These are phyloP conservation scores for Eupithecia pulchellata DNA, from an alignment of 2,888 invertebrate genomes.

Conservation along the genomic window DNA sequence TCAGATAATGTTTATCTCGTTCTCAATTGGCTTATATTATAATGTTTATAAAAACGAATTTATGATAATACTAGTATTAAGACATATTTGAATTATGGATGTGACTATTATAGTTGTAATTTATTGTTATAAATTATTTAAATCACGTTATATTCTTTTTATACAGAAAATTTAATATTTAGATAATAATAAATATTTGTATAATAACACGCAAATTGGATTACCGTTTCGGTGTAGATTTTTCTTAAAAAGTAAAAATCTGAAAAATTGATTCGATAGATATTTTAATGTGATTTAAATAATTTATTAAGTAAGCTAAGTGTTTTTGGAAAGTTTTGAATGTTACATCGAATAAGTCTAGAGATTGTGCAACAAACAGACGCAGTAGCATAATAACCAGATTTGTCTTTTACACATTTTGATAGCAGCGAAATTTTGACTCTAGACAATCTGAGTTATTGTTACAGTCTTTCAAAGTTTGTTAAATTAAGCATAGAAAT, in stretches of 20 bases:
- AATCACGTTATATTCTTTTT: constrained; percentile 14
- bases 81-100: constrained; percentile 56
- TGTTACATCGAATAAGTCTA: constrained; percentile 32
- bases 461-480: background rate
- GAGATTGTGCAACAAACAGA: background rate
- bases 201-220: background rate
- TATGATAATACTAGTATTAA: constrained; percentile 47
- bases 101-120: constrained; percentile 63
- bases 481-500: background rate
- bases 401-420: background rate
- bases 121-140: constrained; percentile 37
- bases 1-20: constrained; percentile 20
- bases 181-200: background rate
- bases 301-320: constrained; percentile 20
- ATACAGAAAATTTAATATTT: background rate
- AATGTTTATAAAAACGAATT: constrained; percentile 57
- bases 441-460: constrained; percentile 15
- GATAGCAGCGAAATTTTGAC: constrained; percentile 19
- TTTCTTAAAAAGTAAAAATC: constrained; percentile 3
- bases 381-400: constrained; percentile 20
- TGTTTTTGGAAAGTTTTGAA: constrained; percentile 27
- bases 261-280: background rate
- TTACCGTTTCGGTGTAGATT: background rate
- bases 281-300: constrained; percentile 24
- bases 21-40: constrained; percentile 43